phyloP scores from a whole-genome alignment of 2,113 vertebrate species.

The Lipotes vexillifer region DNA sequence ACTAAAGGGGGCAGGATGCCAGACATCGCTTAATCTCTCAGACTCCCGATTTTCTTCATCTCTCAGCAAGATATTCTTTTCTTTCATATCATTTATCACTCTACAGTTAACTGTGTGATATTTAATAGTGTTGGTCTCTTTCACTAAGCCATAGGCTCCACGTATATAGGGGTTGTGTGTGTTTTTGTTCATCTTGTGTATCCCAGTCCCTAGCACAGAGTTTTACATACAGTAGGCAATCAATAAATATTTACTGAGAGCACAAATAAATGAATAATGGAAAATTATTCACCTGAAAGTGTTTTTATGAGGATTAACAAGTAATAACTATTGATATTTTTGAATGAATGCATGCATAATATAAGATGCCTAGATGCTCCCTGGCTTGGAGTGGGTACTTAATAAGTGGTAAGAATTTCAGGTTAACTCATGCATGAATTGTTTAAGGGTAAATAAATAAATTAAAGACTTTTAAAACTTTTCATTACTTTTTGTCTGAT shows the following conservation, averaged over 20 bases:
- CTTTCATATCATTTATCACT: not conserved
- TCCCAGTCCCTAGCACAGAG: not conserved
- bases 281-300: not conserved
- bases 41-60: not conserved
- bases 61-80: not conserved
- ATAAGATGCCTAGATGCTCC: not conserved
- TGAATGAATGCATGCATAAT: not conserved
- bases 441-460: not conserved
- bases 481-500: not conserved
- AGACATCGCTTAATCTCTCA: not conserved
- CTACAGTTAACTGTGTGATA: not conserved
- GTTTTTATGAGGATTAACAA: not conserved
- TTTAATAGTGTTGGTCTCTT: not conserved
- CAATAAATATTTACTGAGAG: not conserved
- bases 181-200: not conserved
- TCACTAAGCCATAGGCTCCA: not conserved
- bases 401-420: not conserved
- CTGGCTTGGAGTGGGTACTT: not conserved
- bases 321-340: not conserved
- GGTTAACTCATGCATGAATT: not conserved
- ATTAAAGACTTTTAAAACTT: not conserved
- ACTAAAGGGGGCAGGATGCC: not conserved
- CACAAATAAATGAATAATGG: not conserved
- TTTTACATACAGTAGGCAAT: not conserved
- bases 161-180: not conserved